Base-by-base conservation (phyloP, 2,888 invertebrate species). In the Tyria jacobaeae region DNA sequence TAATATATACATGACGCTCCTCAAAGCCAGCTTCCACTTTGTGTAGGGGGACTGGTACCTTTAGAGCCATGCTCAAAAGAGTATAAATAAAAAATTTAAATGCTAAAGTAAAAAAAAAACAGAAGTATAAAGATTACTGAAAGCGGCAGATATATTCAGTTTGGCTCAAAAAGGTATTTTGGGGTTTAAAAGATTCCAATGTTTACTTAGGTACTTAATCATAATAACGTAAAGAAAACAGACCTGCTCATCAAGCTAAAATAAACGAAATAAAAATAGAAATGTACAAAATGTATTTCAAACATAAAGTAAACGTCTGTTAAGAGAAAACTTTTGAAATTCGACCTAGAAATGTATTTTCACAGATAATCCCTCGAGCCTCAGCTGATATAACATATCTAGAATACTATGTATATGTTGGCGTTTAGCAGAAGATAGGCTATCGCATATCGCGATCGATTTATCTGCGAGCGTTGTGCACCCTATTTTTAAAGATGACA, bases 401-500 rank as follows among this genome's bases (percentile, higher is more conserved):
- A 68, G 73, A 69, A 67, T 68, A 70, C 57, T 60, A 64, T 70
- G 66, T 57, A 78, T 76, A 62, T 72, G 52, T 60, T 70, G 56
- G 63, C 60, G 57, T 41, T n/a, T n/a, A 21, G 17, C 1, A 2
- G 17, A 6, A 34, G n/a, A 5, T n/a, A 31, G 50, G 6, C 5
- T 51, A 10, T 14, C 35, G 57, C 31, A 66, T 62, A 61, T 31
- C 49, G 62, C 57, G n/a, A 63, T 51, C 53, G 59, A 68, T 73
- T 71, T 71, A 76, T 76, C 79, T 74, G 76, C 79, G 72, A n/a
- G 68, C 75, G 73, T 69, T 71, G 74, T 76, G 62, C 71, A 61
- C 68, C 82, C 77, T 82, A 82, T 84, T 83, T 81, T 82, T 79
- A 78, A 81, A 76, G 70, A 77, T 64, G 73, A 72, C 73, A 71